A percentile compares a stretch with the other conserved stretches of the same genome.
Evolutionary conservation across 92 coral and sea anemone species (phyloP).

Genomic region (Parazoanthus atlanticus): DNA sequence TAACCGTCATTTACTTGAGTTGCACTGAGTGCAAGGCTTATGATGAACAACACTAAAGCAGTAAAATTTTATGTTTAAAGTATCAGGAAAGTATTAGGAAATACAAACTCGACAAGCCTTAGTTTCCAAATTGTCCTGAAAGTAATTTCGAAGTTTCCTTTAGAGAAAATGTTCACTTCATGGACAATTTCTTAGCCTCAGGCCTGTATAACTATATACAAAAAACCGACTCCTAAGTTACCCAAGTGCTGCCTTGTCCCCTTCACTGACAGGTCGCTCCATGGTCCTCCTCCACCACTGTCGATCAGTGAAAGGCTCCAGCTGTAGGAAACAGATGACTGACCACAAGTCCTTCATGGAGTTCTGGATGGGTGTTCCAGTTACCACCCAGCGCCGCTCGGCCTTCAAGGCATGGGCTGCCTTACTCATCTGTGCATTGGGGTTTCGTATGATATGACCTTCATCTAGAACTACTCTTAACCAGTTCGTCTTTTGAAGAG

Average conservation of each 20-base stretch:
- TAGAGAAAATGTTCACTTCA: too few relatives aligned
- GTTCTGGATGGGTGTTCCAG: conserved; percentile 87
- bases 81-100: too few relatives aligned
- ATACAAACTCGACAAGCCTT: too few relatives aligned
- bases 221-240: neutral
- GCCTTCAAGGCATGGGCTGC: conserved; percentile 79
- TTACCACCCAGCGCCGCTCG: conserved; percentile 84
- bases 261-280: conserved; percentile 79
- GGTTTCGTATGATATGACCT: conserved; percentile 84
- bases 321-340: conserved; percentile 70
- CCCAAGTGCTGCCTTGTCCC: conserved; percentile 70
- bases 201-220: neutral
- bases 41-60: neutral
- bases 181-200: too few relatives aligned
- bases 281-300: conserved; percentile 91
- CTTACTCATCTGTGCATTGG: conserved; percentile 76
- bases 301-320: conserved; percentile 82
- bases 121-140: too few relatives aligned
- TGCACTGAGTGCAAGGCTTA: neutral
- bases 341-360: conserved; percentile 89
- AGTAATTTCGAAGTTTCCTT: too few relatives aligned
- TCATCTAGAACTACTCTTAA: conserved; percentile 79
- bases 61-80: too few relatives aligned
- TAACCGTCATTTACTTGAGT: neutral
- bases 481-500: conserved; percentile 66